Base-by-base conservation (phyloP, 2,113 vertebrate genomes). In the Poeciliopsis retropinna region DNA sequence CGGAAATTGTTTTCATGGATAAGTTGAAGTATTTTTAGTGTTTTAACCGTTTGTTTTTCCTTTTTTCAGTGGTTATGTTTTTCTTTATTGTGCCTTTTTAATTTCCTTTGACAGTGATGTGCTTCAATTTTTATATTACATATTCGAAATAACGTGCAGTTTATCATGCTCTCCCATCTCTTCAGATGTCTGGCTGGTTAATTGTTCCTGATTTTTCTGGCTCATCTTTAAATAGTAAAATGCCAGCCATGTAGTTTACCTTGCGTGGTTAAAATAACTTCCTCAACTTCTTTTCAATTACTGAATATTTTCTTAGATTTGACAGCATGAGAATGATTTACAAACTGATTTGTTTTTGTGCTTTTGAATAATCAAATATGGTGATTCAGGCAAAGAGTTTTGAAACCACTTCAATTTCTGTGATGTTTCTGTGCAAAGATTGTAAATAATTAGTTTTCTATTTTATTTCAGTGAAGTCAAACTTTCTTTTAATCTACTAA, bases 1-100 rank as follows among this genome's bases (percentile, higher is more conserved):
- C 57, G 78, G 85, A 92, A 83, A 71, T 44, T 74, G 73, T 79
- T 83, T 87, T 57, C 71, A 81, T 75, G 88, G 31, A 88, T 76
- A 69, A 79, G 60, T 87, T 83, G 60, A 68, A 81, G 7, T 54
- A 84, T 84, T 67, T 65, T 80, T 65, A 76, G 60, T 89, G 70
- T 92, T 71, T 88, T 22, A 80, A 47, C 30, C 63, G 3, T 72
- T 70, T 66, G 54, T 87, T 54, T 86, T 87, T 81, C 85, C 85
- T 69, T 81, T 91, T 25, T 77, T 72, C 79, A 8, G 10, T 32
- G 15, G 27, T 9, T 29, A 44, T 19, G 3, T 10, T 47, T 68
- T 27, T 72, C 41, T 34, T 65, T 51, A n/a, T 25, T 73, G 34
- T 2, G 22, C 3, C 25, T 61, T 73, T 84, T 47, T 85, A 22